A percentile compares a stretch with the other conserved stretches of the same genome.
Conservation (phyloP, 92 coral and sea anemone species). For the Parazoanthus swiftii region DNA sequence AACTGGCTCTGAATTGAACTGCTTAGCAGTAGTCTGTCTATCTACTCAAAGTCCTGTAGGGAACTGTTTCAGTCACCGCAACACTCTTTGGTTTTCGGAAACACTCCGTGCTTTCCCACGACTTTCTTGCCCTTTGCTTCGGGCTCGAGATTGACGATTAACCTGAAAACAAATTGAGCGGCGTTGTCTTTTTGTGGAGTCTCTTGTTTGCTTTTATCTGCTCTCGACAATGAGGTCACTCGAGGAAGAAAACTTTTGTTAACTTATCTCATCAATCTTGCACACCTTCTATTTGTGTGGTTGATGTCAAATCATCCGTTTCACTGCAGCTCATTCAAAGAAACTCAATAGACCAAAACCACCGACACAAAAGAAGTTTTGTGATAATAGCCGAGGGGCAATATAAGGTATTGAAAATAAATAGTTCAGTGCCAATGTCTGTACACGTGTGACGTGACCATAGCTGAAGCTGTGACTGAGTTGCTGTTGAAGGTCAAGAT, state of each 20-base stretch:
- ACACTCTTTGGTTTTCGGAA: not conserved
- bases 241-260: conserved; percentile 5
- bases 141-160: not conserved
- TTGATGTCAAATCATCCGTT: conserved; percentile 9
- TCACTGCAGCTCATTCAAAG: not conserved
- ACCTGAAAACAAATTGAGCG: not conserved
- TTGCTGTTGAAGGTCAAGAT: not conserved
- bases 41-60: not conserved
- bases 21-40: not conserved
- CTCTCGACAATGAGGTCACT: conserved; percentile 16
- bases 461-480: not conserved
- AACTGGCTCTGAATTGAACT: not conserved
- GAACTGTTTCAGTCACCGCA: not conserved
- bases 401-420: conserved; percentile 11
- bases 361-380: conserved; percentile 8
- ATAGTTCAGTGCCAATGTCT: not conserved
- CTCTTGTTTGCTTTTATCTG: conserved; percentile 1
- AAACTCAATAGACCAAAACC: conserved; percentile 5
- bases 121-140: not conserved
- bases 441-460: not conserved
- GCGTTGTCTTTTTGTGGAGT: not conserved
- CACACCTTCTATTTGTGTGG: conserved; percentile 9
- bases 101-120: not conserved
- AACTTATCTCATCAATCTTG: conserved; percentile 29
- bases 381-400: conserved; percentile 21